A percentile compares a stretch with the other conserved stretches of the same genome.
Evolutionary conservation across 1,140 invertebrate genomes (phyloP).

Genomic region (Atta texana): DNA sequence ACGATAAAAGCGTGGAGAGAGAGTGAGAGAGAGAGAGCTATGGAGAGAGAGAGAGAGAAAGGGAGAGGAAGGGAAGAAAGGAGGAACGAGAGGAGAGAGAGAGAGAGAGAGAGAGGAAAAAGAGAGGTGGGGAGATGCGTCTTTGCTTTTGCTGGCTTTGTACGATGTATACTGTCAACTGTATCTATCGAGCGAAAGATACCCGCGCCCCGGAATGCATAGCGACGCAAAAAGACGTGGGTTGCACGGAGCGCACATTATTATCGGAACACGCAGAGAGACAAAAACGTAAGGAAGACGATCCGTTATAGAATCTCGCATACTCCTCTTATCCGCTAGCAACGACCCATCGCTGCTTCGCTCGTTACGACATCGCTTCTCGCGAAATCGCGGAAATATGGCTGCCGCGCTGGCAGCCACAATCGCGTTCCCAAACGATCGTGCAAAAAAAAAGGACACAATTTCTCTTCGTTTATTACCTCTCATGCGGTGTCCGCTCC

Average conservation of each 20-base stretch:
- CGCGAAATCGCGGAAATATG: constrained; percentile 57
- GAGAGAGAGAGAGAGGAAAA: too few relatives aligned
- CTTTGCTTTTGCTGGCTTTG: background rate
- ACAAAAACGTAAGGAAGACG: background rate
- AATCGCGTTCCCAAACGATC: background rate
- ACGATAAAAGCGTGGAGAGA: background rate
- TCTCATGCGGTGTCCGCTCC: background rate
- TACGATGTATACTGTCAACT: background rate
- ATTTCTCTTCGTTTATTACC: constrained; percentile 54
- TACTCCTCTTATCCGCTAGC: background rate
- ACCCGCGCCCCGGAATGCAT: background rate
- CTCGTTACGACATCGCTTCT: constrained; percentile 46
- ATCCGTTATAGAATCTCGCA: too few relatives aligned
- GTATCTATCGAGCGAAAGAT: constrained; percentile 16
- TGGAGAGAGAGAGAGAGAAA: background rate
- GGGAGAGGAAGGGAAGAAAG: background rate
- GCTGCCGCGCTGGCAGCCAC: background rate
- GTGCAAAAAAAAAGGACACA: background rate
- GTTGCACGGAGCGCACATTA: background rate
- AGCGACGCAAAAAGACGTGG: background rate
- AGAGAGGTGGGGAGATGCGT: background rate
- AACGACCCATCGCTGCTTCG: background rate
- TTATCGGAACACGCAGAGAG: too few relatives aligned
- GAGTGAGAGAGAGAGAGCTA: too few relatives aligned
- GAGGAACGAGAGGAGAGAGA: too few relatives aligned